Conservation (phyloP, 2,888 invertebrate genomes). For the Ametastegia equiseti region DNA sequence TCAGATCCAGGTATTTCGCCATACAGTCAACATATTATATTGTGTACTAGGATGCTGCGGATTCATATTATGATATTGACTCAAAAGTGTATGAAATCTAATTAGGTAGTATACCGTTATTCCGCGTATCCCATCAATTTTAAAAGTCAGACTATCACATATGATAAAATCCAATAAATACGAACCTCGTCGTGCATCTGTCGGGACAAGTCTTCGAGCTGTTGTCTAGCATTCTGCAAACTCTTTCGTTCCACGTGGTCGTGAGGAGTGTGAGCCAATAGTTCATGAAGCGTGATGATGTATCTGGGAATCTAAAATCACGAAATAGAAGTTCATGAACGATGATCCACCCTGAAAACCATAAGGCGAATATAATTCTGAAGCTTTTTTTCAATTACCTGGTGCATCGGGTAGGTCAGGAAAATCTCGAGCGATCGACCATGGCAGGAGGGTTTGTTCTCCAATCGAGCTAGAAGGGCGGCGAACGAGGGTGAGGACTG, state of each 20-base stretch:
- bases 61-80: too few relatives aligned
- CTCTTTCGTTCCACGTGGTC: constrained; percentile 95
- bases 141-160: neutral
- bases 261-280: constrained; percentile 94
- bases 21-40: too few relatives aligned
- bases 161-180: neutral
- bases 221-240: constrained; percentile 90
- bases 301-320: constrained; percentile 89
- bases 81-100: too few relatives aligned
- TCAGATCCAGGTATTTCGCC: too few relatives aligned
- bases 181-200: constrained; percentile 93
- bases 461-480: constrained; percentile 86
- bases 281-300: constrained; percentile 93
- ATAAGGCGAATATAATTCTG: too few relatives aligned
- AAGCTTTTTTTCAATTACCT: constrained; percentile 83
- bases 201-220: constrained; percentile 90
- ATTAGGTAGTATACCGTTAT: too few relatives aligned
- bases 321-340: neutral
- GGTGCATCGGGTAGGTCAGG: constrained; percentile 96
- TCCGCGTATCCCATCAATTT: too few relatives aligned
- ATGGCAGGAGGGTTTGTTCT: constrained; percentile 91
- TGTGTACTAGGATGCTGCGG: too few relatives aligned
- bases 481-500: constrained; percentile 88
- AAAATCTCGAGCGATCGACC: constrained; percentile 92
- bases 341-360: neutral